Percentiles rank a stretch among this genome's conserved stretches.
phyloP scores from a whole-genome alignment of 2,797 vertebrate species.

The Artibeus lituratus region DNA sequence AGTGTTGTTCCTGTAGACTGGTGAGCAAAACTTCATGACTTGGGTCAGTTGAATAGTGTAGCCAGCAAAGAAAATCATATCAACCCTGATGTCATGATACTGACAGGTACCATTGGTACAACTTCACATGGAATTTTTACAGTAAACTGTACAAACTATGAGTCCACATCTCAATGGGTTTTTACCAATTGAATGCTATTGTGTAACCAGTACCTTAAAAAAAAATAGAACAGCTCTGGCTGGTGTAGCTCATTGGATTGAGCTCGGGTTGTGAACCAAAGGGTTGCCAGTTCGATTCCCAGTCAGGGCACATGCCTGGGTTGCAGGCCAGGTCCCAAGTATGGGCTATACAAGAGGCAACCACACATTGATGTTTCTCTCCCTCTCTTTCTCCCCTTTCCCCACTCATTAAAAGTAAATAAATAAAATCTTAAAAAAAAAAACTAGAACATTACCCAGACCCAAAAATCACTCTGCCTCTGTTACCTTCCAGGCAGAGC shows the following conservation, averaged over 20 bases:
- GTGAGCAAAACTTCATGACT: not conserved
- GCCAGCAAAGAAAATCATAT: not conserved
- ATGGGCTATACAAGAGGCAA: too few species aligned
- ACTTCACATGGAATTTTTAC: not conserved
- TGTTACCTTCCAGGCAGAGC: not conserved
- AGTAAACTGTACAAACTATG: not conserved
- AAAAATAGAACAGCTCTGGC: too few species aligned
- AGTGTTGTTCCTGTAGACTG: not conserved
- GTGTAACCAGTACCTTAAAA: not conserved
- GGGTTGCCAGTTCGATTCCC: too few species aligned
- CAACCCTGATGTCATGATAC: not conserved
- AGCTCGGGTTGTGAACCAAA: too few species aligned
- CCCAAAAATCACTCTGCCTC: not conserved
- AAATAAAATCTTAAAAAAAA: too few species aligned
- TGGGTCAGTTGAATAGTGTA: not conserved
- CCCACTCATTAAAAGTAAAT: too few species aligned
- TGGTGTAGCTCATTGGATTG: too few species aligned
- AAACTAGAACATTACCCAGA: not conserved
- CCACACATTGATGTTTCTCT: too few species aligned
- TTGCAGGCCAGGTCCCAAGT: too few species aligned
- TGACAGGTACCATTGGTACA: not conserved
- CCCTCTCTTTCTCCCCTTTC: too few species aligned
- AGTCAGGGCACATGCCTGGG: too few species aligned
- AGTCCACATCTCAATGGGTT: not conserved
- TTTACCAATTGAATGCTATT: not conserved